A percentile compares a stretch with the other conserved stretches of the same genome.
Conservation (phyloP, 2,113 vertebrate species). For the Austrofundulus limnaeus region DNA sequence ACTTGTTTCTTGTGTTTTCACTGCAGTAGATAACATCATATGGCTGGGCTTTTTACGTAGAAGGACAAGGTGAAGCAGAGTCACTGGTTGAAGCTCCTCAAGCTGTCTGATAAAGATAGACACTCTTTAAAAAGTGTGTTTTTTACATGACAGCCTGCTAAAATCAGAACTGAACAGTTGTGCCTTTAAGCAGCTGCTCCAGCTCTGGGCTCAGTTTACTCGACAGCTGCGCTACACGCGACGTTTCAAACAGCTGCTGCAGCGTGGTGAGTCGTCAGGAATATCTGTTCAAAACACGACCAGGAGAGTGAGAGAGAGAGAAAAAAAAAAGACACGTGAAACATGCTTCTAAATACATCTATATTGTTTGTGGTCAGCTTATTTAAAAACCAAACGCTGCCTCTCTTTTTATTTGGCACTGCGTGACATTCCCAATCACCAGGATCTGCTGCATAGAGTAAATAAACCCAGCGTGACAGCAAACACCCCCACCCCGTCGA, state of each 20-base stretch:
- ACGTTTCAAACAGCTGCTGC: slow-evolving; percentile 36
- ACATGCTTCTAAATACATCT: slow-evolving; percentile 54
- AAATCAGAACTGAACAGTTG: neutral
- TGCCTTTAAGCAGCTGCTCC: neutral
- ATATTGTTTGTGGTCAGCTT: slow-evolving; percentile 57
- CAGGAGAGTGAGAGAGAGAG: no score
- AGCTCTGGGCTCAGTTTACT: slow-evolving; percentile 9
- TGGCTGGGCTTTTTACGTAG: no score
- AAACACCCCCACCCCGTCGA: slow-evolving; percentile 26
- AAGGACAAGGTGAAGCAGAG: no score
- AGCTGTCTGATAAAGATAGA: neutral
- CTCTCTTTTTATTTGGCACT: slow-evolving; percentile 15
- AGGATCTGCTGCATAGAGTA: slow-evolving; percentile 28
- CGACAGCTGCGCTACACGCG: slow-evolving; percentile 41
- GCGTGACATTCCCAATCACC: slow-evolving; percentile 13
- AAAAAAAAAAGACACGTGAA: slow-evolving; percentile 13
- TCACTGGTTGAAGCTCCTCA: no score
- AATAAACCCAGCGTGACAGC: slow-evolving; percentile 44
- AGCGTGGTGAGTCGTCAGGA: neutral
- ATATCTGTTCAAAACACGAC: no score
- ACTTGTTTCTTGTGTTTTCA: no score
- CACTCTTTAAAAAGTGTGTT: no score
- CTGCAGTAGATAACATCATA: no score
- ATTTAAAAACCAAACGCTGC: slow-evolving; percentile 50
- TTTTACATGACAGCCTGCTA: no score